These are phyloP conservation scores for Andrena bicolor DNA, from an alignment of 2,888 invertebrate genomes.

Conservation along the genomic window DNA sequence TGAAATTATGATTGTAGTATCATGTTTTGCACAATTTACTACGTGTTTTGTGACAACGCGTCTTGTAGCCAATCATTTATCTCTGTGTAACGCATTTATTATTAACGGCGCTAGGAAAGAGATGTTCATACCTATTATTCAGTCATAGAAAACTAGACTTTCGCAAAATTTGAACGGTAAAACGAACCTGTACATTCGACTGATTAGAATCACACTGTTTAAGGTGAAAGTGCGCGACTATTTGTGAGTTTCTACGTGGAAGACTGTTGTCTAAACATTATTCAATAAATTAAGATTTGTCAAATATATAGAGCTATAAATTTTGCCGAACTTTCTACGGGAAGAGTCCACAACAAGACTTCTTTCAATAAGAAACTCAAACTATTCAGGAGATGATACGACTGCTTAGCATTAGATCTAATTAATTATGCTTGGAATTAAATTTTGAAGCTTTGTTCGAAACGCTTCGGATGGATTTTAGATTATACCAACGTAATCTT, in stretches of 20 bases:
- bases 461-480: background rate
- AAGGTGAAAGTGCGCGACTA: background rate
- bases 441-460: background rate
- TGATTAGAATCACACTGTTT: conserved; percentile 3
- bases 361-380: too few species aligned
- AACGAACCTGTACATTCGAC: background rate
- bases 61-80: conserved; percentile 2
- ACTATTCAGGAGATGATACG: too few species aligned
- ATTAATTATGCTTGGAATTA: background rate
- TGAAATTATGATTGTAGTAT: conserved; percentile 12
- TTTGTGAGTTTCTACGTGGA: too few species aligned
- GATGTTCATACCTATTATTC: background rate
- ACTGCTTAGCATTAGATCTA: too few species aligned
- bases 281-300: too few species aligned
- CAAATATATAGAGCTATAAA: too few species aligned
- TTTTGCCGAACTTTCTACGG: too few species aligned
- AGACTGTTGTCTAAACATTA: too few species aligned
- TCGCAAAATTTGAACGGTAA: background rate
- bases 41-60: conserved; percentile 40
- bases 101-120: conserved; percentile 4
- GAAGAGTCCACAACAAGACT: too few species aligned
- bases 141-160: conserved; percentile 9
- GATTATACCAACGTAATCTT: background rate
- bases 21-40: conserved; percentile 2
- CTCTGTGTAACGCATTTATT: conserved; percentile 17